These are phyloP conservation scores for Thera britannica DNA, from an alignment of 2,888 invertebrate species.

Conservation along the genomic window DNA sequence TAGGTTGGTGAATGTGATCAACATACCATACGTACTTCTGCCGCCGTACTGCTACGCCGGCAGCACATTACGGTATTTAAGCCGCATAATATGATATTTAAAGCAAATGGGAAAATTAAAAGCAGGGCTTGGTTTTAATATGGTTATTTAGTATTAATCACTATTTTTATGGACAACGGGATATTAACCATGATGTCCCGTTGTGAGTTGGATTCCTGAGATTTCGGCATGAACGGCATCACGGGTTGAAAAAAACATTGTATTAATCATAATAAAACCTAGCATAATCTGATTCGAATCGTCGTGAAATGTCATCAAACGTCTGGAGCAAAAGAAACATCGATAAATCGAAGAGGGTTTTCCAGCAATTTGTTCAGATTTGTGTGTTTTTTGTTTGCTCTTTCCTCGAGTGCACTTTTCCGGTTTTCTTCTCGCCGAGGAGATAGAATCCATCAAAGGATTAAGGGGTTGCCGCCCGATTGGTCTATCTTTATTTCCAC, in stretches of 20 bases:
- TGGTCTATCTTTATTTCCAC: slow-evolving; percentile 71
- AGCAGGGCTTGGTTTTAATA: not conserved
- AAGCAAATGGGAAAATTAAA: not conserved
- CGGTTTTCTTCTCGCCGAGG: slow-evolving; percentile 61
- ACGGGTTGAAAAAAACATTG: too few relatives aligned
- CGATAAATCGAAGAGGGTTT: slow-evolving; percentile 28
- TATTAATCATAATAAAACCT: too few relatives aligned
- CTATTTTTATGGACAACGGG: too few relatives aligned
- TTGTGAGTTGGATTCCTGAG: too few relatives aligned
- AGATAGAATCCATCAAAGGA: slow-evolving; percentile 81
- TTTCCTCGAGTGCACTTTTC: slow-evolving; percentile 68
- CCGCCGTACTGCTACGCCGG: not conserved
- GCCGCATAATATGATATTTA: not conserved
- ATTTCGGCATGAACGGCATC: too few relatives aligned
- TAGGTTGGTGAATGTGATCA: not conserved
- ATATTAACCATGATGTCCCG: too few relatives aligned
- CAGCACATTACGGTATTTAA: not conserved
- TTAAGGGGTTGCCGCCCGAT: slow-evolving; percentile 70
- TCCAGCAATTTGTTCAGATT: slow-evolving; percentile 35
- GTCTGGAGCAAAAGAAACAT: slow-evolving; percentile 10
- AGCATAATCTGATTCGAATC: not conserved
- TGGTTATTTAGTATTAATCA: too few relatives aligned
- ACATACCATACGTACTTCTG: not conserved
- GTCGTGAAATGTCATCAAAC: not conserved
- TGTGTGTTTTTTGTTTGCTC: slow-evolving; percentile 60